Percentiles rank a stretch among this genome's conserved stretches.
These are phyloP conservation scores for Periophthalmus magnuspinnatus DNA, from an alignment of 2,797 vertebrate genomes.

Conservation along the genomic window DNA sequence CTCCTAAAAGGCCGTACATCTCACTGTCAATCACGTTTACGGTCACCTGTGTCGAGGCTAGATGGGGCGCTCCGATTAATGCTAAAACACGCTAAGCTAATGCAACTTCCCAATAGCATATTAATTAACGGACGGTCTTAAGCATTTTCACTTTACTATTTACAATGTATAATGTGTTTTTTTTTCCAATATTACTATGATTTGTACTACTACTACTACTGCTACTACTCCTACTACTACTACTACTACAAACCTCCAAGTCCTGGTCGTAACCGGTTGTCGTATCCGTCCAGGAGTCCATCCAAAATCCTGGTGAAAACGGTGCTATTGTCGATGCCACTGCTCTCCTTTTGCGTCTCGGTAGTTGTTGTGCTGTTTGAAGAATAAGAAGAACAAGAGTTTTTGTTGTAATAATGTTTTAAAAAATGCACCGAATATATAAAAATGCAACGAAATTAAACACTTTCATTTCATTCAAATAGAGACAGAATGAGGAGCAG, in stretches of 20 bases:
- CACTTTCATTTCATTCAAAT: no score
- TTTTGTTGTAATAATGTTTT: no score
- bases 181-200: no score
- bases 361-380: conserved; percentile 22
- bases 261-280: conserved; percentile 89
- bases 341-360: conserved; percentile 57
- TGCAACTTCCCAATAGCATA: not conserved
- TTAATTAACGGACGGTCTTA: not conserved
- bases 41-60: not conserved
- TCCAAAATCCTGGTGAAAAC: conserved; percentile 93
- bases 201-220: not conserved
- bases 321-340: conserved; percentile 84
- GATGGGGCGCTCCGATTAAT: not conserved
- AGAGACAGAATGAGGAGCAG: no score
- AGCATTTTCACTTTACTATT: no score
- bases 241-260: conserved; percentile 80
- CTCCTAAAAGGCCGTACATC: not conserved
- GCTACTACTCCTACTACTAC: not conserved
- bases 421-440: no score
- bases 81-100: conserved; percentile 2
- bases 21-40: not conserved
- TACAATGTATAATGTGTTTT: no score
- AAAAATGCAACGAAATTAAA: no score
- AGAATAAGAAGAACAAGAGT: not conserved
- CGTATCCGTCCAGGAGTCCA: conserved; percentile 88